These are phyloP conservation scores for Toxonevra muliebris DNA, from an alignment of 2,888 invertebrate species.

Conservation along the genomic window DNA sequence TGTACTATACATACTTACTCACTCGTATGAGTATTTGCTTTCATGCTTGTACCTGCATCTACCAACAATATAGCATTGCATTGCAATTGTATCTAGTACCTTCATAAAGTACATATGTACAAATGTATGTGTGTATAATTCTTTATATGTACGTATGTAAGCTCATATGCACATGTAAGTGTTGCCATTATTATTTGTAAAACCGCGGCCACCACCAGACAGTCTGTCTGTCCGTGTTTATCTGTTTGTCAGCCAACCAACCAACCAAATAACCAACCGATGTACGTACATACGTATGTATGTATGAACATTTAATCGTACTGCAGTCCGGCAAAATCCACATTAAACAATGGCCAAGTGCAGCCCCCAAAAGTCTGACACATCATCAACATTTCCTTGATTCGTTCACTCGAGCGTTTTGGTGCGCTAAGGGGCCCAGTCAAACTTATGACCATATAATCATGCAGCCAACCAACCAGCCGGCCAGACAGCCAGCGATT, in stretches of 20 bases:
- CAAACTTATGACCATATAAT: slow-evolving; percentile 35
- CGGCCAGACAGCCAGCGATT: slow-evolving; percentile 20
- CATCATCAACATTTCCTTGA: slow-evolving; percentile 37
- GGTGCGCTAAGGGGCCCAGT: slow-evolving; percentile 32
- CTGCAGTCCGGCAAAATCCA: slow-evolving; percentile 32
- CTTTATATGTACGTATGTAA: not conserved
- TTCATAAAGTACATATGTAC: not conserved
- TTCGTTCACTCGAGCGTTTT: slow-evolving; percentile 20
- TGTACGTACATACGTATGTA: not conserved
- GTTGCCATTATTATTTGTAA: no score
- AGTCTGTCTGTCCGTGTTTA: no score
- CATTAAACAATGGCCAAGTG: slow-evolving; percentile 22
- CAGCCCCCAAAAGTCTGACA: slow-evolving; percentile 29
- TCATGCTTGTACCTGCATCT: no score
- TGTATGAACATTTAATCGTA: slow-evolving; percentile 19
- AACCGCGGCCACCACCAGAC: no score
- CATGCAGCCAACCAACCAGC: slow-evolving; percentile 17
- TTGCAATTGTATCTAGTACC: not conserved
- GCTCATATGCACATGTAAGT: not conserved
- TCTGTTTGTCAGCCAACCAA: no score
- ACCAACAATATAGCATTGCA: not conserved
- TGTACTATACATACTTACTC: not conserved
- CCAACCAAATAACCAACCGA: not conserved
- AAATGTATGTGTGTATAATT: not conserved
- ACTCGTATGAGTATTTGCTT: not conserved